Percentiles rank a stretch among this genome's conserved stretches.
Evolutionary conservation across 2,888 invertebrate species (phyloP).

Genomic region (Suillia variegata): DNA sequence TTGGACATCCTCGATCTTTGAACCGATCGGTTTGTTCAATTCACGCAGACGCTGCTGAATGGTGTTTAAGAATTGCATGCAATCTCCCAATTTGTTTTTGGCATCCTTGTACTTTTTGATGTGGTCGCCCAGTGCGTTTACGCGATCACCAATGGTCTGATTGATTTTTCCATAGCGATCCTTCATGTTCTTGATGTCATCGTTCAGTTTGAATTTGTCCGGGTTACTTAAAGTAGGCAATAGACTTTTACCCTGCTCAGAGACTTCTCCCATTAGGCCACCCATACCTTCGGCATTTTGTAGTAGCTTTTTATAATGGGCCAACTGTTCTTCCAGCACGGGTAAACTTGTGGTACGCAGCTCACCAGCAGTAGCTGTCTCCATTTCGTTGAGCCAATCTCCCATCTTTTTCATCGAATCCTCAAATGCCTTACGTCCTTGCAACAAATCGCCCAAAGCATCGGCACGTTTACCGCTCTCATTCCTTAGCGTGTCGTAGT

Average conservation of each 20-base stretch:
- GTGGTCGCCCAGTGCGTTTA: constrained; percentile 74
- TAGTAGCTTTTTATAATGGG: constrained; percentile 81
- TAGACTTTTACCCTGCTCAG: constrained; percentile 80
- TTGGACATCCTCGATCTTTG: constrained; percentile 86
- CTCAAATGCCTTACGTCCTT: constrained; percentile 82
- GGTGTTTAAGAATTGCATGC: constrained; percentile 77
- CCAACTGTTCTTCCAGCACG: constrained; percentile 83
- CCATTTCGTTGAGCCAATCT: constrained; percentile 89
- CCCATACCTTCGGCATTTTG: constrained; percentile 75
- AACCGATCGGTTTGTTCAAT: constrained; percentile 84
- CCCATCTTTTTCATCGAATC: constrained; percentile 79
- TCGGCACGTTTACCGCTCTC: constrained; percentile 76
- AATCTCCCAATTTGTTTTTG: constrained; percentile 78
- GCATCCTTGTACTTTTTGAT: constrained; percentile 83
- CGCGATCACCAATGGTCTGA: constrained; percentile 76
- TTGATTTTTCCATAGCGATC: constrained; percentile 79
- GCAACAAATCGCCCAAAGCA: constrained; percentile 73
- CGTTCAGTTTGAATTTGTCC: constrained; percentile 82
- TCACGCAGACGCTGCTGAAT: constrained; percentile 85
- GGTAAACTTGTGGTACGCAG: constrained; percentile 80
- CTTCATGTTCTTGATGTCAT: constrained; percentile 77
- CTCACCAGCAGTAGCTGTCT: constrained; percentile 82
- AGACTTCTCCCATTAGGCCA: constrained; percentile 74
- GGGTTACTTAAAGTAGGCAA: constrained; percentile 81
- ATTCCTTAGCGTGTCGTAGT: constrained; percentile 74